Evolutionary conservation across 2,113 vertebrate species (phyloP).

Genomic region (Pangasianodon hypophthalmus): DNA sequence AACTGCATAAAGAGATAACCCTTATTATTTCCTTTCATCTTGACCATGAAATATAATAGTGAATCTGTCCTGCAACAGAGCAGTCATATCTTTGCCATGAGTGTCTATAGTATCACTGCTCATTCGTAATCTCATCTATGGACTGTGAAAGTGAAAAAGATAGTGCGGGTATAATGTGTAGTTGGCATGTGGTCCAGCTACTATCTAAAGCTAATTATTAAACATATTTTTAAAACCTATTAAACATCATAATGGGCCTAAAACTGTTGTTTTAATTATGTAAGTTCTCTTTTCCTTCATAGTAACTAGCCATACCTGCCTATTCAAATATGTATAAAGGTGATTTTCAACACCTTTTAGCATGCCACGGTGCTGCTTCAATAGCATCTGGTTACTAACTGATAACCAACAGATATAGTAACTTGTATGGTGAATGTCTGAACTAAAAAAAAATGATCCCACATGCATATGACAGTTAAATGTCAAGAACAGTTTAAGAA

Average conservation of each 20-base stretch:
- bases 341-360: not conserved
- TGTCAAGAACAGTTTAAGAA: not conserved
- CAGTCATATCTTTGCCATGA: not conserved
- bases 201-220: not conserved
- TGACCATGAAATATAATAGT: not conserved
- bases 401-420: not conserved
- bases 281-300: not conserved
- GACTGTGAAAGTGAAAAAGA: not conserved
- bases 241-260: not conserved
- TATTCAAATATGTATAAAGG: not conserved
- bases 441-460: not conserved
- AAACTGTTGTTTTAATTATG: not conserved
- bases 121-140: not conserved
- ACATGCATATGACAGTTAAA: constrained; percentile 2
- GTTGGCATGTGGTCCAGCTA: not conserved
- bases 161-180: not conserved
- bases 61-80: not conserved
- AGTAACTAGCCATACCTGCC: not conserved
- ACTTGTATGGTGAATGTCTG: not conserved
- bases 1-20: not conserved
- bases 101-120: not conserved
- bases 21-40: not conserved
- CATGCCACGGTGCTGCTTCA: not conserved
- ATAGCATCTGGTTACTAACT: not conserved
- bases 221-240: not conserved